Base-by-base conservation (phyloP, 1,140 invertebrate species). In the Ceratoteleas bidentatus region DNA sequence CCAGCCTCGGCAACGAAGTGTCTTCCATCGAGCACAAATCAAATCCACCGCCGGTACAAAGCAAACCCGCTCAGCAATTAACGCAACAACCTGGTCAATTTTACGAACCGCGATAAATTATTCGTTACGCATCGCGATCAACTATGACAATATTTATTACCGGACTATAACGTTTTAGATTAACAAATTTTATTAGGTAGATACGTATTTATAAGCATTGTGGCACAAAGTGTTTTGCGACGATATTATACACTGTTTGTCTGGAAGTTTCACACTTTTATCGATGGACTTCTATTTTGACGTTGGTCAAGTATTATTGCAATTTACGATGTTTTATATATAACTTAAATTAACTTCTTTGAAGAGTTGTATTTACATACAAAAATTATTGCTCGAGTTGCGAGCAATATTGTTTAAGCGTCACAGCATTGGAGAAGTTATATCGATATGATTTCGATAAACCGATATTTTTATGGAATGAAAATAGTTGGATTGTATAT, bases 1-100 rank as follows among this genome's bases (percentile, higher is more conserved):
- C 77, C 0, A 53, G 53, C 36, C 73, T 84, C 9, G 82, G 82
- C 6, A 81, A 81, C 6, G 82, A 84, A 32, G 40, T n/a, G n/a
- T n/a, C 61, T 34, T n/a, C 61, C 3, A 24, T n/a, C 13, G 61
- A 62, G 34, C 54, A 65, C 6, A 70, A 68, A 14, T 40, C 53
- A 52, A 70, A 60, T 61, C 60, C 33, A n/a, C n/a, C n/a, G n/a
- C n/a, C n/a, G n/a, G n/a, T n/a, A 7, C 92, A 93, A 85, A 92
- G 90, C 79, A 92, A 89, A 64, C 81, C 92, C 13, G 91, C 92
- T 77, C 90, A 92, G 75, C 91, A 92, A 1, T 85, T 92, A 34
- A 88, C 90, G 76, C 89, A 90, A 34, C 89, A 91, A 78, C 89
- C 91, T 38, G 68, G 66, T 43, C 79, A 81, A 36, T 82, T 76